These are phyloP conservation scores for Pogonocherus hispidulus DNA, from an alignment of 2,888 invertebrate genomes.

Conservation along the genomic window DNA sequence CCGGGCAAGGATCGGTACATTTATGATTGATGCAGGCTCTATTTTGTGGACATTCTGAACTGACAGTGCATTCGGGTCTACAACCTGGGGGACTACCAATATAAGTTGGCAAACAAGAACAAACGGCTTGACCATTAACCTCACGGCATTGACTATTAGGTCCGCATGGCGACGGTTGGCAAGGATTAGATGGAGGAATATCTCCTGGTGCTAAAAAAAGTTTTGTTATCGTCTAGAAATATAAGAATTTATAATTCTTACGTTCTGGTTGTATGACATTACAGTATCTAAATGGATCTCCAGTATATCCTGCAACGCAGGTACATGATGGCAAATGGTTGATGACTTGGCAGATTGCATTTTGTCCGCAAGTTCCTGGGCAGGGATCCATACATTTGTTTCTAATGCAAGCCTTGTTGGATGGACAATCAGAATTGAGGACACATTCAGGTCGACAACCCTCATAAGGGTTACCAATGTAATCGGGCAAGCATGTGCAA, in stretches of 20 bases:
- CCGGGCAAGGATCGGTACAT: slow-evolving; percentile 84
- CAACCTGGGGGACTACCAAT: slow-evolving; percentile 80
- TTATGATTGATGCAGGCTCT: slow-evolving; percentile 83
- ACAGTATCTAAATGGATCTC: slow-evolving; percentile 61
- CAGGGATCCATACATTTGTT: slow-evolving; percentile 86
- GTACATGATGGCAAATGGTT: slow-evolving; percentile 80
- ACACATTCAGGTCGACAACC: slow-evolving; percentile 84
- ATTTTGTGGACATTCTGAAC: slow-evolving; percentile 80
- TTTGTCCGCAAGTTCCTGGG: slow-evolving; percentile 82
- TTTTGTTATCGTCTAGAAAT: neutral
- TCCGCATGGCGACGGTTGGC: slow-evolving; percentile 83
- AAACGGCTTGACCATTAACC: slow-evolving; percentile 74
- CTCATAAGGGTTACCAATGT: slow-evolving; percentile 83
- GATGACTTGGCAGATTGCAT: slow-evolving; percentile 81
- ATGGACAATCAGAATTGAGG: slow-evolving; percentile 78
- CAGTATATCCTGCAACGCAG: slow-evolving; percentile 68
- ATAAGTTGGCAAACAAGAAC: slow-evolving; percentile 76
- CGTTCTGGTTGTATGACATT: slow-evolving; percentile 29
- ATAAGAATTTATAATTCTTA: slow-evolving; percentile 12
- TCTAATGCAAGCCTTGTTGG: slow-evolving; percentile 79
- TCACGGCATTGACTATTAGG: slow-evolving; percentile 79
- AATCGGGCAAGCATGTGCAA: slow-evolving; percentile 78
- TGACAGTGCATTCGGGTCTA: slow-evolving; percentile 80
- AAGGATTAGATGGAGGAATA: slow-evolving; percentile 71
- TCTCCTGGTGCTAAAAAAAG: slow-evolving; percentile 13